Base-by-base conservation (phyloP, 1,140 invertebrate species). In the Lordiphosa mommai region DNA sequence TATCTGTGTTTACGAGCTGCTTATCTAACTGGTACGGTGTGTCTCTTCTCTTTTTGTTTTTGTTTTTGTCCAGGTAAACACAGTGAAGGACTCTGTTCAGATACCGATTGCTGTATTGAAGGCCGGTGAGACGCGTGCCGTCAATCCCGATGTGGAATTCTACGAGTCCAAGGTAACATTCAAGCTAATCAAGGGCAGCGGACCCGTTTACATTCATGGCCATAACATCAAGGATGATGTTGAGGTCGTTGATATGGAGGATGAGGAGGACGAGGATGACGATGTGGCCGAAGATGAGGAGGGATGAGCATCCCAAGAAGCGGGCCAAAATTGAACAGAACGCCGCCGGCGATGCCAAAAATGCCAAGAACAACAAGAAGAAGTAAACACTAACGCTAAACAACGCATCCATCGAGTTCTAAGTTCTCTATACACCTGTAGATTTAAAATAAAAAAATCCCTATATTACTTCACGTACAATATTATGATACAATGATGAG, bases 81-180 rank as follows among this genome's bases (percentile, higher is more conserved):
- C 95, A 93, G 93, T 94, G 92, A 69, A 92, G 94, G 94, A 94
- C 65, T 92, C 93, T 1, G 92, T 95, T 44, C 95, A 95, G 90
- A 94, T 94, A 60, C 94, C 94, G 2, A 93, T 96, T 58, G 94
- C 94, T 29, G 91, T 95, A 10, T 88, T 96, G 55, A 95, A 95
- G 89, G 92, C 92, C 50, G 95, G 94, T 4, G 93, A 94, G 80
- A 92, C 92, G 20, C 91, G 93, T 79, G 94, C 95, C 88, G 93
- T 94, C 30, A 92, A 94, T 71, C 91, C 95, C 38, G 94, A 96
- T 88, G 92, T 96, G 40, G 94, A 95, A 86, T 95, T 96, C 89
- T 95, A 94, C 5, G 95, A 96, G 89, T 93, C 94, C 49, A 94
- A 94, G 48, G 94, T 95, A 34, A 95, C 94, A 36, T 95, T 96